A percentile compares a stretch with the other conserved stretches of the same genome.
These are phyloP conservation scores for Agonopterix alstromeriana DNA, from an alignment of 2,888 invertebrate genomes.

Conservation along the genomic window DNA sequence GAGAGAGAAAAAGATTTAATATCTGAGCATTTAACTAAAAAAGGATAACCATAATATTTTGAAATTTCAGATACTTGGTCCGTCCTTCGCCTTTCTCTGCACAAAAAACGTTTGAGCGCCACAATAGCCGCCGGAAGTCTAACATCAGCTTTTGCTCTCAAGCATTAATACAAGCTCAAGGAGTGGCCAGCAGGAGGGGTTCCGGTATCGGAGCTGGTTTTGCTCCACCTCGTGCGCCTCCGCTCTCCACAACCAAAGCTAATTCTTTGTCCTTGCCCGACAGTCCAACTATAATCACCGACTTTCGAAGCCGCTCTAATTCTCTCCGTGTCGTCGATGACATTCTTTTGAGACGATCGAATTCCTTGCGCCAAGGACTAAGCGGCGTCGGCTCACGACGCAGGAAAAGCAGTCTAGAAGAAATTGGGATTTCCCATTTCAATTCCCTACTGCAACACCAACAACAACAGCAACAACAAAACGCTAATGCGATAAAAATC, in stretches of 20 bases:
- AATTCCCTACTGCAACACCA: conserved; percentile 79
- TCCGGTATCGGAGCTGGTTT: conserved; percentile 82
- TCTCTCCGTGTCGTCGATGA: conserved; percentile 92
- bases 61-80: conserved; percentile 86
- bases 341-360: conserved; percentile 87
- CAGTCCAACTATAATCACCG: conserved; percentile 88
- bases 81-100: conserved; percentile 97
- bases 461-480: conserved; percentile 76
- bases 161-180: conserved; percentile 78
- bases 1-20: too few relatives aligned
- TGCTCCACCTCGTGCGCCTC: conserved; percentile 82
- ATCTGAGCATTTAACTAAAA: too few relatives aligned
- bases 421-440: conserved; percentile 89
- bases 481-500: conserved; percentile 87
- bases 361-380: conserved; percentile 89
- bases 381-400: conserved; percentile 80
- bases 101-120: conserved; percentile 94
- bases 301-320: conserved; percentile 89
- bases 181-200: conserved; percentile 80
- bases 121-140: conserved; percentile 92
- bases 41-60: neutral
- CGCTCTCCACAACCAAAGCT: conserved; percentile 88
- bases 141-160: conserved; percentile 94
- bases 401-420: conserved; percentile 90
- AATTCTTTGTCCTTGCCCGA: conserved; percentile 93